phyloP scores from a whole-genome alignment of 2,888 invertebrate species.

The Ectobius pallidus region DNA sequence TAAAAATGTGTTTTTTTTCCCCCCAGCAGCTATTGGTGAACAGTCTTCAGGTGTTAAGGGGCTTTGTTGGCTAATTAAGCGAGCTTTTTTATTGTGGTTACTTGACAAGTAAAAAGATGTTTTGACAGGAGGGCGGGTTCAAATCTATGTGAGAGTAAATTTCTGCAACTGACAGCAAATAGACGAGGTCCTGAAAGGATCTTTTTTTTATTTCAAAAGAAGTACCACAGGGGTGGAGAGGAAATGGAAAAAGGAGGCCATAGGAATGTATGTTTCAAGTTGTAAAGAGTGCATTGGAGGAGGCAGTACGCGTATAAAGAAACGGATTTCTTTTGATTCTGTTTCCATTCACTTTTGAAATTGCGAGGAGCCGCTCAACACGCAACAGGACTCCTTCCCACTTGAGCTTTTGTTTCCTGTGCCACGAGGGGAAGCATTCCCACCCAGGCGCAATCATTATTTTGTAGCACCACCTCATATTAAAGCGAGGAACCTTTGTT shows the following conservation, averaged over 20 bases:
- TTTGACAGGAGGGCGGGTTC: background rate
- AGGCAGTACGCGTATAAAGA: background rate
- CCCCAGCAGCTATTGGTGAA: too few relatives aligned
- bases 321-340: constrained; percentile 28
- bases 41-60: too few relatives aligned
- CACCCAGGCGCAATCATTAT: constrained; percentile 17
- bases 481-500: background rate
- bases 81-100: background rate
- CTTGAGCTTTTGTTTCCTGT: constrained; percentile 17
- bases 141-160: constrained; percentile 1
- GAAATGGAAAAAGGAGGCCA: background rate
- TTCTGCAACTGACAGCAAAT: constrained; percentile 24
- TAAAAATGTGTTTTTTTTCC: too few relatives aligned
- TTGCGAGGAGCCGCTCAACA: constrained; percentile 14
- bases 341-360: constrained; percentile 28
- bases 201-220: background rate
- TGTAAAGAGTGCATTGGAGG: constrained; percentile 17
- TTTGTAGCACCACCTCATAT: background rate
- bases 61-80: background rate
- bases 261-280: constrained; percentile 19
- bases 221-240: background rate
- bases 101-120: background rate
- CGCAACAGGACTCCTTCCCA: constrained; percentile 5
- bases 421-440: background rate
- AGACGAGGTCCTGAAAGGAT: background rate